These are phyloP conservation scores for Aphaenogaster ashmeadi DNA, from an alignment of 1,140 invertebrate genomes.

Conservation along the genomic window DNA sequence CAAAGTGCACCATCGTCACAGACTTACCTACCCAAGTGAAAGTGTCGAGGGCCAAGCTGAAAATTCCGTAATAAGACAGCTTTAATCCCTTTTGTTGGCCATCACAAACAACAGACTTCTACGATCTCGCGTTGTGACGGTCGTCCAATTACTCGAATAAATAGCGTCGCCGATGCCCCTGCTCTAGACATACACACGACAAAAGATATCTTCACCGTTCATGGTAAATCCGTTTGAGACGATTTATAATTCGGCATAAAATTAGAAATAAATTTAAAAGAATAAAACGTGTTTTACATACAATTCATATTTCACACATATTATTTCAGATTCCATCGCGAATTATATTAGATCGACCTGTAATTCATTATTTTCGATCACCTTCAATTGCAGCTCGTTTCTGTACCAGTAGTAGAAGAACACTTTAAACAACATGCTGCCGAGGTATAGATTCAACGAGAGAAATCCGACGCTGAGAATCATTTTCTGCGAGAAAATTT, in stretches of 20 bases:
- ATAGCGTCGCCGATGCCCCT: slow-evolving; percentile 41
- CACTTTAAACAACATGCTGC: slow-evolving; percentile 60
- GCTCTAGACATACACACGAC: not conserved
- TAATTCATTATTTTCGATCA: not conserved
- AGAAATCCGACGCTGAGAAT: slow-evolving; percentile 56
- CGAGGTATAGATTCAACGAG: slow-evolving; percentile 49
- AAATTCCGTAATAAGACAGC: slow-evolving; percentile 54
- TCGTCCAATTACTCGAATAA: slow-evolving; percentile 59
- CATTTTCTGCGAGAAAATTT: slow-evolving; percentile 24
- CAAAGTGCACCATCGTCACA: not conserved
- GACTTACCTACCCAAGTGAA: slow-evolving; percentile 65
- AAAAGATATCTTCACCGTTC: not conserved
- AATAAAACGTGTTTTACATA: not conserved
- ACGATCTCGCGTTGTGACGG: not conserved
- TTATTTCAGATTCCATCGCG: not conserved
- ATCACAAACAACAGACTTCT: slow-evolving; percentile 43
- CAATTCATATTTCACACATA: not conserved
- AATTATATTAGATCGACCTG: not conserved
- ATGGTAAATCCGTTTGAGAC: not conserved
- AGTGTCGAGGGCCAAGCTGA: slow-evolving; percentile 35
- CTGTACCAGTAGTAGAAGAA: slow-evolving; percentile 72
- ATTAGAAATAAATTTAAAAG: not conserved
- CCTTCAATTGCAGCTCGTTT: slow-evolving; percentile 65
- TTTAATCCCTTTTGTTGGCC: slow-evolving; percentile 47
- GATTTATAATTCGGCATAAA: slow-evolving; percentile 1